Base-by-base conservation (phyloP, 1,140 invertebrate species). In the Acromyrmex charruanus region DNA sequence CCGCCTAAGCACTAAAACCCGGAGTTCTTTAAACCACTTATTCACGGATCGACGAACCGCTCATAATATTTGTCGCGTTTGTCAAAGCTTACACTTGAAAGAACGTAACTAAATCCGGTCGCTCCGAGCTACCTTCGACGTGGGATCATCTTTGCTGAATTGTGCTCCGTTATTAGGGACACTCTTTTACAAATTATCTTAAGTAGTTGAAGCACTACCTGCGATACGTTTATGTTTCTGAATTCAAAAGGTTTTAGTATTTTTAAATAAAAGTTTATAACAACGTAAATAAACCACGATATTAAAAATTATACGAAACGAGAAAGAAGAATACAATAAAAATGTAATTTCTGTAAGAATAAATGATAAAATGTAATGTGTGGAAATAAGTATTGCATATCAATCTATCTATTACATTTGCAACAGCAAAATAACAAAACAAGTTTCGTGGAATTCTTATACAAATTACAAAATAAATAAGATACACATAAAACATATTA, bases 11-110 rank as follows among this genome's bases (percentile, higher is more conserved):
- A 49, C 77, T 72, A 18, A 51, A 90, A 86, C 66, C 69, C 81
- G 53, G 39, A 68, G 77, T 49, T 72, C 90, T 91, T 93, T 94
- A 94, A 95, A 94, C 94, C 94, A 85, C 93, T 95, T 94, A 94
- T 89, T 94, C 75, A 93, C 94, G 93, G 89, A 90, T 92, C 92
- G 92, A 12, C 74, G 92, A 75, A 92, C 87, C 92, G 89, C 92
- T 94, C 94, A 95, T 94, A 95, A 95, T 95, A 95, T 95, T 92
- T 94, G 94, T 95, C 94, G 94, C 93, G 90, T 91, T 88, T 51
- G 88, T 71, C 80, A 74, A 75, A 61, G 39, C 88, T 86, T 87
- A 69, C 69, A 51, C 69, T 63, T 25, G 53, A 81, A 58, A 81
- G 51, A 75, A 58, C 87, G 72, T 69, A 59, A 25, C 16, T 21